Conservation (phyloP, 2,797 vertebrate species). For the Myotis pilosus region DNA sequence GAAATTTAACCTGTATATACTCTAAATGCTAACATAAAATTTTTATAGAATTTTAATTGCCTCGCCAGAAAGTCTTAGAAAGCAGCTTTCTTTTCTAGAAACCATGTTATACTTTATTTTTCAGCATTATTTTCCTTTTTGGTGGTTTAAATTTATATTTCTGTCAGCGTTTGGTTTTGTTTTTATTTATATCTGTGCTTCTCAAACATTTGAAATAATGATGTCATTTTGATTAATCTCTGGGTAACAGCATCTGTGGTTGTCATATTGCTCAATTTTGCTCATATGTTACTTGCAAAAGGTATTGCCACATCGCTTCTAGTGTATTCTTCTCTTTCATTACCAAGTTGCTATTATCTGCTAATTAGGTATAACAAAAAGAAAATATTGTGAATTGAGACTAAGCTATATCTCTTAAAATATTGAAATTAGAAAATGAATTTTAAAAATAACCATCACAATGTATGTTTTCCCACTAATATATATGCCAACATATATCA, state of each 20-base stretch:
- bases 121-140: slow-evolving; percentile 43
- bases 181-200: slow-evolving; percentile 33
- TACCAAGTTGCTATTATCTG: neutral
- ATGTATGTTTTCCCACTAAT: neutral
- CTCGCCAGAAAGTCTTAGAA: slow-evolving; percentile 42
- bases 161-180: neutral
- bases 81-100: slow-evolving; percentile 60
- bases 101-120: slow-evolving; percentile 5
- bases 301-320: neutral
- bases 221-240: slow-evolving; percentile 30
- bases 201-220: slow-evolving; percentile 33
- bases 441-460: neutral
- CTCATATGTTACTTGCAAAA: neutral
- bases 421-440: neutral
- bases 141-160: slow-evolving; percentile 33
- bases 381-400: neutral
- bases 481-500: neutral
- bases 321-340: neutral
- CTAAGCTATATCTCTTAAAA: neutral
- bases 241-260: neutral
- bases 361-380: neutral
- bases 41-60: slow-evolving; percentile 30
- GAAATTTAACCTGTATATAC: slow-evolving; percentile 7
- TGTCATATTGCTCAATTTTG: neutral
- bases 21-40: slow-evolving; percentile 6